Base-by-base conservation (phyloP, 2,888 invertebrate genomes). In the Drosophila maculinotata region DNA sequence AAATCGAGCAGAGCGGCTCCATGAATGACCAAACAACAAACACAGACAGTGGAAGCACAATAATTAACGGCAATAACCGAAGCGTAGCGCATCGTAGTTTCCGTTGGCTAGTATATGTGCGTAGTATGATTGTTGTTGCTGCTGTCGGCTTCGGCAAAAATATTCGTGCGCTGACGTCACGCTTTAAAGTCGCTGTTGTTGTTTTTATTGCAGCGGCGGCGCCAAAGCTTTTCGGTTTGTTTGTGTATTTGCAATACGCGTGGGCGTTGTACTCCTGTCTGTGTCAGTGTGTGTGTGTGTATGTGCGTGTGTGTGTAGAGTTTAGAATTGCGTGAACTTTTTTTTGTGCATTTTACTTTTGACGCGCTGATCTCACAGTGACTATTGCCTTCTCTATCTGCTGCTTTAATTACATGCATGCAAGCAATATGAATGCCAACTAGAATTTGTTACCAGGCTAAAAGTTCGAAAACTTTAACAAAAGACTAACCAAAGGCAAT, bases 31-130 rank as follows among this genome's bases (percentile, higher is more conserved):
- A 71, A 73, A 53, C 69, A 60, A 63, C 53, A 63, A 51, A 30
- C 41, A 20, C 39, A 31, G 42, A 69, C 62, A 76, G 49, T 51
- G 36, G 48, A 60, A 63, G 45, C 56, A 67, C 69, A 76, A 76
- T 83, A 87, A 87, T 87, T 85, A 85, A 82, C 82, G 83, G 79
- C 85, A 87, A 70, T 82, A 79, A 76, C 69, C 85, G 85, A 87
- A 82, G 87, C 82, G 87, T 82, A 85, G 68, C 79, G 79, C 82
- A 79, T 82, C 79, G 82, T 79, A 76, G 79, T 82, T 84, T 80
- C 81, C 80, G 79, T 68, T 69, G 20, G 30, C 73, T 83, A 73
- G 74, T 71, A 53, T 64, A 35, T 57, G 56, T 57, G 66, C 69
- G 74, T 73, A 73, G 30, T 45, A 20, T 45, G 49, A 56, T 26